Conservation (phyloP, 2,888 invertebrate species). For the Gasteruption jaculator region DNA sequence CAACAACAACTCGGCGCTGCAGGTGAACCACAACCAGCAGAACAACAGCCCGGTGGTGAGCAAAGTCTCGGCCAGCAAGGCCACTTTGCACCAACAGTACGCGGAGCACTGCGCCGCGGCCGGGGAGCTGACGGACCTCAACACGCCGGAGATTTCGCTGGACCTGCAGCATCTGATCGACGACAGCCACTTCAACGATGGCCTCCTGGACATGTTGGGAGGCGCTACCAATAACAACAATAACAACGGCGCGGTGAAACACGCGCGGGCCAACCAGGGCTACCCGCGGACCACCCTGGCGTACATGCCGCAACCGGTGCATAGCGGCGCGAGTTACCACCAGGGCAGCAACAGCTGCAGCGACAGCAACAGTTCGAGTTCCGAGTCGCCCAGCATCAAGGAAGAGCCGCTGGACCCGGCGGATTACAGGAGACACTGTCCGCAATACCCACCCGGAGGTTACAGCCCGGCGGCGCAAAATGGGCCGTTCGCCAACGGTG, state of each 20-base stretch:
- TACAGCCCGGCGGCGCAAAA: constrained; percentile 50
- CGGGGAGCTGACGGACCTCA: constrained; percentile 80
- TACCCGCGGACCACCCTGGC: constrained; percentile 71
- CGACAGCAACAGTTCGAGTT: constrained; percentile 60
- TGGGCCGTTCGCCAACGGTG: constrained; percentile 50
- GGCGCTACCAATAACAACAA: constrained; percentile 45
- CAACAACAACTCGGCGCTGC: constrained; percentile 53
- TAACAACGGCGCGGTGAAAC: constrained; percentile 47
- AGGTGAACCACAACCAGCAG: constrained; percentile 55
- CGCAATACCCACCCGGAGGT: constrained; percentile 47
- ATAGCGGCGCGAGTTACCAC: constrained; percentile 66
- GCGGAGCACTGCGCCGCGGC: constrained; percentile 63
- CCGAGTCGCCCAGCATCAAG: constrained; percentile 76
- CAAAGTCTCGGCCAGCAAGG: constrained; percentile 55
- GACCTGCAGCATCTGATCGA: constrained; percentile 90
- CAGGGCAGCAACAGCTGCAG: constrained; percentile 58
- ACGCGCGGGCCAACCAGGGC: constrained; percentile 50
- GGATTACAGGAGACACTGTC: constrained; percentile 65
- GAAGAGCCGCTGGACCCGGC: constrained; percentile 83
- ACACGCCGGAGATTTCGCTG: constrained; percentile 87
- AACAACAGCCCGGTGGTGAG: constrained; percentile 53
- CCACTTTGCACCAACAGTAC: constrained; percentile 68
- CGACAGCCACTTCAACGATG: constrained; percentile 83
- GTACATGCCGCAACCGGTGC: constrained; percentile 90
- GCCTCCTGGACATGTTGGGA: constrained; percentile 78